These are phyloP conservation scores for Drosophila nigromelanica DNA, from an alignment of 1,140 invertebrate genomes.

Conservation along the genomic window DNA sequence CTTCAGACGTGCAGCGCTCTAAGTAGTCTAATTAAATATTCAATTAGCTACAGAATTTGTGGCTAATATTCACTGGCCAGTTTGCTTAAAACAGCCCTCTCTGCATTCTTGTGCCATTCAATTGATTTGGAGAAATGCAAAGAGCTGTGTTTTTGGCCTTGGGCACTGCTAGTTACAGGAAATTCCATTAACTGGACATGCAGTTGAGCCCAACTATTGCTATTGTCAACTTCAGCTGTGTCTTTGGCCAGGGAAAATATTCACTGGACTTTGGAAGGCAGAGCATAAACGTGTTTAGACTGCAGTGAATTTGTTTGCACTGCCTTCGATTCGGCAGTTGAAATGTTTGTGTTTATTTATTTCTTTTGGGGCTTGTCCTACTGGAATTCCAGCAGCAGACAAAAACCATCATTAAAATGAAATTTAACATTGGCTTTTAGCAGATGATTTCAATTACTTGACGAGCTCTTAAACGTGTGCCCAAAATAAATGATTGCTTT, in stretches of 20 bases:
- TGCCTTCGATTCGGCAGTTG: conserved; percentile 34
- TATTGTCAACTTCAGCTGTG: conserved; percentile 17
- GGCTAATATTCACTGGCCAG: not conserved
- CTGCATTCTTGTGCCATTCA: no score
- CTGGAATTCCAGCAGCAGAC: conserved; percentile 4
- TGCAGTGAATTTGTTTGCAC: conserved; percentile 22
- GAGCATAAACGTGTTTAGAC: conserved; percentile 10
- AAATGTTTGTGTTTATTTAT: conserved; percentile 61
- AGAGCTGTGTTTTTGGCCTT: not conserved
- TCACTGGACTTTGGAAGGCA: not conserved
- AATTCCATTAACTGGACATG: conserved; percentile 23
- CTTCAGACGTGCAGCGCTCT: not conserved
- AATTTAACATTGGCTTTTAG: conserved; percentile 58
- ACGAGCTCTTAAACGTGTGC: conserved; percentile 50
- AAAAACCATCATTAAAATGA: conserved; percentile 66
- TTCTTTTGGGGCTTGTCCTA: conserved; percentile 6
- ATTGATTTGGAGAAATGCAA: not conserved
- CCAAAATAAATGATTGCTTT: conserved; percentile 58
- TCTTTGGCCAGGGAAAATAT: conserved; percentile 17
- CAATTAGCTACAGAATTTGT: conserved; percentile 15
- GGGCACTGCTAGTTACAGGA: conserved; percentile 2
- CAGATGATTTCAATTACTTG: conserved; percentile 65
- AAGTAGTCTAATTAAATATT: conserved; percentile 1
- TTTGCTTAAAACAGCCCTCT: not conserved
- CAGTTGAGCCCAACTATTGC: conserved; percentile 3